These are phyloP conservation scores for Cyprichromis sp. DNA, from an alignment of 2,113 vertebrate species.

Conservation along the genomic window DNA sequence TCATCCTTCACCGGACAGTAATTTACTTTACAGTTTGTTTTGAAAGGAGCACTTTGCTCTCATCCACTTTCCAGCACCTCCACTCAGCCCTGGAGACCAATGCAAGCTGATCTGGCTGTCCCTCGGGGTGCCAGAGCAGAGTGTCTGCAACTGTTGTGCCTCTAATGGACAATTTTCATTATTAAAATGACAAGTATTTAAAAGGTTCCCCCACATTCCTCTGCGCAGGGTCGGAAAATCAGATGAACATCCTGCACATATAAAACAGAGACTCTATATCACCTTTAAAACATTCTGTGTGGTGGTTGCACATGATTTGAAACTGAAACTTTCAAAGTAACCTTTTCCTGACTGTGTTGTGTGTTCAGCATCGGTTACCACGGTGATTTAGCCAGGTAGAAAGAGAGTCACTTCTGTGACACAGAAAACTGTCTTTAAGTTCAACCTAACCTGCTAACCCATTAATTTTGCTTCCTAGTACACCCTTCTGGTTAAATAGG, in stretches of 20 bases:
- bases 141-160: neutral
- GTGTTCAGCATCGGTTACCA: neutral
- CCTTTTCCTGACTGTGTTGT: neutral
- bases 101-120: neutral
- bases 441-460: neutral
- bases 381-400: neutral
- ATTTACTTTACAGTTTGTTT: conserved; percentile 45
- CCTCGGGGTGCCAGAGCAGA: neutral
- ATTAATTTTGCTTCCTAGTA: neutral
- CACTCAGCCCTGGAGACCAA: conserved; percentile 10
- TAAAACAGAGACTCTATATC: neutral
- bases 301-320: neutral
- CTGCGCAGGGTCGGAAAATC: neutral
- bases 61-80: conserved; percentile 37
- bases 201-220: neutral
- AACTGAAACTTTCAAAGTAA: neutral
- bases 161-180: conserved; percentile 11
- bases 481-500: neutral
- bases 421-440: neutral
- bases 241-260: neutral
- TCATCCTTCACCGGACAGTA: conserved; percentile 12
- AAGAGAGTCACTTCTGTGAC: neutral
- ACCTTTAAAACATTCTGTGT: neutral
- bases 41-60: neutral
- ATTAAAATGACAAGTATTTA: neutral